These are phyloP conservation scores for Trematomus bernacchii DNA, from an alignment of 2,797 vertebrate genomes.

Conservation along the genomic window DNA sequence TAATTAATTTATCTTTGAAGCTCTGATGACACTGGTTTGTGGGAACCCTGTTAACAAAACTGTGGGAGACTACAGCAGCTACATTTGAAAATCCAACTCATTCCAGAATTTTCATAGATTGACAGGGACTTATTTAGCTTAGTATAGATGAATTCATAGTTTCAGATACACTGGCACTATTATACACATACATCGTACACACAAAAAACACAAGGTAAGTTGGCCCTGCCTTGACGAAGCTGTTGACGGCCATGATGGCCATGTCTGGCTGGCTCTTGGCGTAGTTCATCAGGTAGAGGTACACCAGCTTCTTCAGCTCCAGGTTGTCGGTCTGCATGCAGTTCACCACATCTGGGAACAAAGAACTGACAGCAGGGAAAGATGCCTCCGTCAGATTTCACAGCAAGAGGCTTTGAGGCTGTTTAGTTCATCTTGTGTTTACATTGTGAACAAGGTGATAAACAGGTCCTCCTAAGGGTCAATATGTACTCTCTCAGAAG, in stretches of 20 bases:
- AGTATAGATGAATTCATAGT: background rate
- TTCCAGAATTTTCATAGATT: background rate
- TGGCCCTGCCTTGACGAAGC: constrained; percentile 94
- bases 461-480: background rate
- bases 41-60: background rate
- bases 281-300: constrained; percentile 99
- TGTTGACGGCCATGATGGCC: constrained; percentile 99
- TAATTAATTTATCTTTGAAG: background rate
- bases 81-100: background rate
- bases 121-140: background rate
- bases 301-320: constrained; percentile 98
- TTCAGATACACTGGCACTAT: background rate
- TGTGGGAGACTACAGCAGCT: background rate
- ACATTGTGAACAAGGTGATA: background rate
- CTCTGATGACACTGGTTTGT: background rate
- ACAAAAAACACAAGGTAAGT: background rate
- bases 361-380: constrained; percentile 84
- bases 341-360: constrained; percentile 99
- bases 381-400: background rate
- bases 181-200: background rate
- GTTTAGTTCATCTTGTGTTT: background rate
- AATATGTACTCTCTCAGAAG: background rate
- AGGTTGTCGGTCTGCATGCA: constrained; percentile 99
- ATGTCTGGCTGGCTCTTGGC: constrained; percentile 99
- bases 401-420: background rate